A percentile compares a stretch with the other conserved stretches of the same genome.
phyloP scores from a whole-genome alignment of 2,888 invertebrate species.

The Caenorhabditis wallacei region DNA sequence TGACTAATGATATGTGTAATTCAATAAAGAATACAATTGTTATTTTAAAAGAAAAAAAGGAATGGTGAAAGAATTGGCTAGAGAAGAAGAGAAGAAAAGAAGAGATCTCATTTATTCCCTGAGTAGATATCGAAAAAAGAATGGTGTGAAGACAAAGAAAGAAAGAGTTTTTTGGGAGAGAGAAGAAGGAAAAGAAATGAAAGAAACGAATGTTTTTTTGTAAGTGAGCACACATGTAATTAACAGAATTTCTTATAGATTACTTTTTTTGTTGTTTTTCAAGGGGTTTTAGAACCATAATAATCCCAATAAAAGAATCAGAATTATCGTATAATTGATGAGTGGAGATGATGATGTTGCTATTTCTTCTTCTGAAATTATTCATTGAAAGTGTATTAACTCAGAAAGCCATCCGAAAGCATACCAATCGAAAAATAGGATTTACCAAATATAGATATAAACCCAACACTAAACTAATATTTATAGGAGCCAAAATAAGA shows the following conservation, averaged over 20 bases:
- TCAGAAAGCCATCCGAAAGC: no score
- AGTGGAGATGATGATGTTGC: slow-evolving; percentile 17
- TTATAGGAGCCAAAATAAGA: no score
- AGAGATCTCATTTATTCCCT: slow-evolving; percentile 44
- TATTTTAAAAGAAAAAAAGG: neutral
- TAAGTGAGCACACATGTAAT: slow-evolving; percentile 53
- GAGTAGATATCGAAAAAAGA: slow-evolving; percentile 48
- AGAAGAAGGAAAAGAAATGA: slow-evolving; percentile 18
- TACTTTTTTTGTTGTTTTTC: neutral
- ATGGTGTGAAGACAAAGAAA: slow-evolving; percentile 4
- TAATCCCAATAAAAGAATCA: slow-evolving; percentile 9
- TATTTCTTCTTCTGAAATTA: slow-evolving; percentile 53
- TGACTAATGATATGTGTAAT: slow-evolving; percentile 53
- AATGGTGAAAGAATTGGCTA: slow-evolving; percentile 17
- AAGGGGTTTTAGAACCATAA: slow-evolving; percentile 24
- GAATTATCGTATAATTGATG: slow-evolving; percentile 14
- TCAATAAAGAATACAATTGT: slow-evolving; percentile 19
- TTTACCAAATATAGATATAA: no score
- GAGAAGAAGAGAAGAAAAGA: slow-evolving; percentile 8
- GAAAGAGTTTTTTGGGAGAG: slow-evolving; percentile 25
- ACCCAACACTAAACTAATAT: no score
- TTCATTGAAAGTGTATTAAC: neutral
- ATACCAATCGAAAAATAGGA: no score
- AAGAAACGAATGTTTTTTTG: slow-evolving; percentile 34
- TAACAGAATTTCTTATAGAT: slow-evolving; percentile 23